These are phyloP conservation scores for Periphyllus acericola DNA, from an alignment of 2,888 invertebrate genomes.

Conservation along the genomic window DNA sequence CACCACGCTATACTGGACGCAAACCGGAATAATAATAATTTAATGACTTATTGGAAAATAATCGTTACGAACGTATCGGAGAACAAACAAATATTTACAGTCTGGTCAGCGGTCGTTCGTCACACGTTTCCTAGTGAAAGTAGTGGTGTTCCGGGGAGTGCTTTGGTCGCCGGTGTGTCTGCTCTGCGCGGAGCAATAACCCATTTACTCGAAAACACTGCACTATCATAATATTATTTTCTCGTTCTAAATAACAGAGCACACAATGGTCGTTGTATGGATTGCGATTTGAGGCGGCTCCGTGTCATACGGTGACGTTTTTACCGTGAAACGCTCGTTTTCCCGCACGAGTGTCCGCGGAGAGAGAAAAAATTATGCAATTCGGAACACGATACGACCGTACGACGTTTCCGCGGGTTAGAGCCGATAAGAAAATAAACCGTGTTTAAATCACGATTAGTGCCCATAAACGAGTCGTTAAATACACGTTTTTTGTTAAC, in stretches of 20 bases:
- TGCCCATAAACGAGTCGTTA: too few relatives aligned
- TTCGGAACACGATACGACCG: too few relatives aligned
- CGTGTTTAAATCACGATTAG: too few relatives aligned
- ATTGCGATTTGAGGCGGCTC: too few relatives aligned
- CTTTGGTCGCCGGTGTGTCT: background rate
- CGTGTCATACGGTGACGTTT: too few relatives aligned
- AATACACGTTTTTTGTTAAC: too few relatives aligned
- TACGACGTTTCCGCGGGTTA: too few relatives aligned
- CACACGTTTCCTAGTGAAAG: background rate
- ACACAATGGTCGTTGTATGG: background rate
- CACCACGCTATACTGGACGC: background rate
- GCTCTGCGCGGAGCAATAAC: background rate
- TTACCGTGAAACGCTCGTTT: too few relatives aligned
- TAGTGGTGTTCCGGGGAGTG: background rate
- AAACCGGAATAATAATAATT: too few relatives aligned
- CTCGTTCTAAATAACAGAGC: background rate
- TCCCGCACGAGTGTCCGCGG: too few relatives aligned
- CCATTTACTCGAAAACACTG: background rate
- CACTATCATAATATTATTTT: background rate
- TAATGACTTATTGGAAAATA: conserved; percentile 9
- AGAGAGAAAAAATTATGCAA: too few relatives aligned
- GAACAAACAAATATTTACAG: background rate
- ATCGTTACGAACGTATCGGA: conserved; percentile 6
- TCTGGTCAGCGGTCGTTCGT: background rate
- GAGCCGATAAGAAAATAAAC: too few relatives aligned